Percentiles rank a stretch among this genome's conserved stretches.
Evolutionary conservation across 2,113 vertebrate genomes (phyloP).

Genomic region (Excalfactoria chinensis): DNA sequence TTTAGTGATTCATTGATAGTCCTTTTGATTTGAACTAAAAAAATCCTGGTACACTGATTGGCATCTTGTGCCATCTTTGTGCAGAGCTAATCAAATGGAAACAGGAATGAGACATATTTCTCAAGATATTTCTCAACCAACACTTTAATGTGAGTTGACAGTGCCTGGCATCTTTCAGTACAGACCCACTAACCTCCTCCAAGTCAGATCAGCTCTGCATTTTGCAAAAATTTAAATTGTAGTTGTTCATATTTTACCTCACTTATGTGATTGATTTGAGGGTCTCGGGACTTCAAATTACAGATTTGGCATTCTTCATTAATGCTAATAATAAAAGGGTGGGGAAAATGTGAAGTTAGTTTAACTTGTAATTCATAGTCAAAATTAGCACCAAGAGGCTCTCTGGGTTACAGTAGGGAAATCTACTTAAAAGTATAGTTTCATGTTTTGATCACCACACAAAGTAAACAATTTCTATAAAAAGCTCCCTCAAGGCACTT

Average conservation of each 20-base stretch:
- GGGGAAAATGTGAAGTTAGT: background rate
- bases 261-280: background rate
- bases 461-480: conserved; percentile 3
- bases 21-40: background rate
- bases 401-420: background rate
- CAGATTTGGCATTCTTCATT: background rate
- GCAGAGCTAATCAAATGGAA: background rate
- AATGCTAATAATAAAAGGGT: background rate
- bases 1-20: background rate
- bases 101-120: background rate
- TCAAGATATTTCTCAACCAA: background rate
- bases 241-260: background rate
- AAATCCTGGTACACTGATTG: background rate
- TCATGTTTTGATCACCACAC: background rate
- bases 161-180: background rate
- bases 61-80: background rate
- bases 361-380: background rate
- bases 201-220: background rate
- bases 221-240: background rate
- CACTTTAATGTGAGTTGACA: background rate
- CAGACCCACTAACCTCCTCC: background rate
- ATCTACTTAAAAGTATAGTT: background rate
- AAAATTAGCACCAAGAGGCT: background rate
- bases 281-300: background rate
- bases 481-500: conserved; percentile 17